Conservation (phyloP, 2,888 invertebrate species). For the Eupithecia tripunctaria region DNA sequence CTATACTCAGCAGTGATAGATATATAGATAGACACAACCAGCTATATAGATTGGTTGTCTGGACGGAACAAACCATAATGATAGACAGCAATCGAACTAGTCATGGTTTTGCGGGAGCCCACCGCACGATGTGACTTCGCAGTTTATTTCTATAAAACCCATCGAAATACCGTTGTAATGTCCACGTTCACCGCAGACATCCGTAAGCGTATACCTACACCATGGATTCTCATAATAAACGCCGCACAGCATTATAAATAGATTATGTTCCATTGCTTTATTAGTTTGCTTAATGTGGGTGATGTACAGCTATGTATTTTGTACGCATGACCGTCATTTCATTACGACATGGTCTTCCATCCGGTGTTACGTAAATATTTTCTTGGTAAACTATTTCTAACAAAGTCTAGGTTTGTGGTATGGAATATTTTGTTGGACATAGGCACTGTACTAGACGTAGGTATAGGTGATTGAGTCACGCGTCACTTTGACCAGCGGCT, state of each 20-base stretch:
- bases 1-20: no score
- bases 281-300: constrained; percentile 24
- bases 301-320: constrained; percentile 13
- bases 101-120: neutral
- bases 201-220: constrained; percentile 30
- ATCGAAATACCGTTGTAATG: constrained; percentile 35
- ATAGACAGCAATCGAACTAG: neutral
- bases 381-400: neutral
- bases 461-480: no score
- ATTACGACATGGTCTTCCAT: constrained; percentile 21
- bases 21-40: no score
- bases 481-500: no score
- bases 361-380: constrained; percentile 10
- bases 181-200: constrained; percentile 34
- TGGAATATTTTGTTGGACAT: neutral
- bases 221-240: constrained; percentile 28
- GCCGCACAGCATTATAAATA: constrained; percentile 39
- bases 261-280: constrained; percentile 34
- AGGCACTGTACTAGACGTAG: neutral
- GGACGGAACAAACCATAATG: no score
- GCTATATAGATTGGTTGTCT: no score
- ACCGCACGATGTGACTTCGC: constrained; percentile 25
- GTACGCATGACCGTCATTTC: constrained; percentile 16
- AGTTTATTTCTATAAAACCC: constrained; percentile 14
- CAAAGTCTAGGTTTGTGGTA: neutral